Base-by-base conservation (phyloP, 1,140 invertebrate species). In the Lethocerus indicus region DNA sequence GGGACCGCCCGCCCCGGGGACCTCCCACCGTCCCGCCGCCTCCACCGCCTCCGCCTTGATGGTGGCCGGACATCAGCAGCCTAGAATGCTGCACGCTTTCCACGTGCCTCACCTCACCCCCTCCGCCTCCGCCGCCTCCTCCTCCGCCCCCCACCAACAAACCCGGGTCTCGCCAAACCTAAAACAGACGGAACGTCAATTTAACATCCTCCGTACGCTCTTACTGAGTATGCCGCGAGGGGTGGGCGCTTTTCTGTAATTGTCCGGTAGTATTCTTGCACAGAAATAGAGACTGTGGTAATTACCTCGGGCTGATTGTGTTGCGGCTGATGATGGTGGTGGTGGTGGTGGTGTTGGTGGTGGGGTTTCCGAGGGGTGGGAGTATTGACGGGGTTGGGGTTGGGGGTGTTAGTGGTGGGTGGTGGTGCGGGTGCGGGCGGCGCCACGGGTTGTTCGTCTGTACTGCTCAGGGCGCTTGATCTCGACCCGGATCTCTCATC, bases 401-500 rank as follows among this genome's bases (percentile, higher is more conserved):
- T 43, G 13, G 41, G 26, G n/a, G n/a, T n/a, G n/a, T n/a, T 44
- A 20, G 25, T 27, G 28, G 28, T 44, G 16, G 49, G 49, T 14
- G 51, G 51, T 3, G 46, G 46, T n/a, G 45, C 45, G 23, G 44
- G 36, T 2, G 21, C 35, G 24, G 14, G 27, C 32, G 21, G 39
- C 14, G 39, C 61, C 9, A 56, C 56, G 21, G 61, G 62, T 18
- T 65, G 67, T 48, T 72, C 69, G 61, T 74, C 71, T 54, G 69
- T 59, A 27, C 59, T 69, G 61, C 75, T 77, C 35, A 78, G 64
- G 25, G 75, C 76, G 55, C 74, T 76, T 50, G 74, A 75, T 45
- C 74, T 67, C 54, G 75, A 71, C 53, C 76, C 76, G 51, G 73
- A 75, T 45, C 78, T 70, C 63, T 82, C 79, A 73, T 82, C 80